A percentile compares a stretch with the other conserved stretches of the same genome.
Conservation (phyloP, 2,797 vertebrate genomes). For the Potorous gilbertii region DNA sequence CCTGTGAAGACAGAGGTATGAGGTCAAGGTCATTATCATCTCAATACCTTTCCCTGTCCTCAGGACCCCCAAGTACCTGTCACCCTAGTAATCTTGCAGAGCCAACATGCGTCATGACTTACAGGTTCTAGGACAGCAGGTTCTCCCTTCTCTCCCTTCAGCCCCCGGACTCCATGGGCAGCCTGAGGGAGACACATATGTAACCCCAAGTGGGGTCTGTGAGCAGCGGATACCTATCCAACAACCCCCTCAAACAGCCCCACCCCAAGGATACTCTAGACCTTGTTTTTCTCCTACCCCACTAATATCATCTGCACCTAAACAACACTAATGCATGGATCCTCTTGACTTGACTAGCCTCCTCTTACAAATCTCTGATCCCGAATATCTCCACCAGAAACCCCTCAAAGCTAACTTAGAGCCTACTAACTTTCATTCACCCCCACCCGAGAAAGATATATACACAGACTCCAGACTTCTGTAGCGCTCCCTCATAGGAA, state of each 20-base stretch:
- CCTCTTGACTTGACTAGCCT: neutral
- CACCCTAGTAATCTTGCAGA: neutral
- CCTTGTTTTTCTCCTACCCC: neutral
- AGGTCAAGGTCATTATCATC: constrained; percentile 1
- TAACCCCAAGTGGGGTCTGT: constrained; percentile 86
- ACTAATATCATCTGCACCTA: neutral
- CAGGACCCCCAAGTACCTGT: neutral
- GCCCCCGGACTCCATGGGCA: constrained; percentile 84
- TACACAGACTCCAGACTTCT: neutral
- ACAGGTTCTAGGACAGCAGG: constrained; percentile 94
- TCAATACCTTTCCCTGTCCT: neutral
- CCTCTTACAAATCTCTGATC: neutral
- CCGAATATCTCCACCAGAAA: neutral
- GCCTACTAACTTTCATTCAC: neutral
- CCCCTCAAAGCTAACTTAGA: neutral
- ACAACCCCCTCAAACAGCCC: neutral
- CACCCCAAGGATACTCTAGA: neutral
- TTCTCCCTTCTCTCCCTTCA: constrained; percentile 95
- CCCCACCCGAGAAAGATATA: neutral
- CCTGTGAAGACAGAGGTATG: constrained; percentile 82
- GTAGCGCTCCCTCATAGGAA: neutral
- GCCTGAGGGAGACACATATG: constrained; percentile 93
- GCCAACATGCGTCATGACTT: constrained; percentile 79
- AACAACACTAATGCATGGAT: neutral
- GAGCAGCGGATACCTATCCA: constrained; percentile 81